These are phyloP conservation scores for Holotrichia oblita DNA, from an alignment of 1,140 invertebrate genomes.

Conservation along the genomic window DNA sequence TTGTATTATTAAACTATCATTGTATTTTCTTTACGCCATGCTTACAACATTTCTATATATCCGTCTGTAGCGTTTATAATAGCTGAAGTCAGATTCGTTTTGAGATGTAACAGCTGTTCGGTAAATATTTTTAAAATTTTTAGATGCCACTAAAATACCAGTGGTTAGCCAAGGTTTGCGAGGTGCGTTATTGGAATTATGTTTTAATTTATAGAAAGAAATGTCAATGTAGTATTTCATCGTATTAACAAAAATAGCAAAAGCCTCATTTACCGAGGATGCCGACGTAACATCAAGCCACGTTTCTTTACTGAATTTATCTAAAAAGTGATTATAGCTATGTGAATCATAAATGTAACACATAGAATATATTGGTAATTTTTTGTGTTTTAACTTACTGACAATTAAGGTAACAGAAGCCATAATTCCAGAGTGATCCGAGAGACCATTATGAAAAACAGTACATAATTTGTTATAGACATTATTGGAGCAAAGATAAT, in stretches of 20 bases:
- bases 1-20: background rate
- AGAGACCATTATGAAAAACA: too few species aligned
- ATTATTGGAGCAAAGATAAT: too few species aligned
- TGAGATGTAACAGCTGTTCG: background rate
- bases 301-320: background rate
- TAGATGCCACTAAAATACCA: background rate
- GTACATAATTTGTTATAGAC: too few species aligned
- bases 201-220: background rate
- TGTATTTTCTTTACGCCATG: background rate
- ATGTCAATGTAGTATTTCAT: constrained; percentile 1
- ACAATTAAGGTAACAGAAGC: too few species aligned
- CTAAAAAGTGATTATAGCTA: background rate
- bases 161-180: background rate
- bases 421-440: too few species aligned
- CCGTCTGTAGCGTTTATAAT: background rate
- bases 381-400: too few species aligned
- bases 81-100: background rate
- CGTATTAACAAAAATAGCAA: background rate
- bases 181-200: background rate
- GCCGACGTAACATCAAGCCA: background rate
- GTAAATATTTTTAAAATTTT: constrained; percentile 1
- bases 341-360: too few species aligned
- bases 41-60: background rate
- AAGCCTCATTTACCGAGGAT: background rate
- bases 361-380: too few species aligned